Conservation (phyloP, 2,113 vertebrate genomes). For the Menura novaehollandiae region DNA sequence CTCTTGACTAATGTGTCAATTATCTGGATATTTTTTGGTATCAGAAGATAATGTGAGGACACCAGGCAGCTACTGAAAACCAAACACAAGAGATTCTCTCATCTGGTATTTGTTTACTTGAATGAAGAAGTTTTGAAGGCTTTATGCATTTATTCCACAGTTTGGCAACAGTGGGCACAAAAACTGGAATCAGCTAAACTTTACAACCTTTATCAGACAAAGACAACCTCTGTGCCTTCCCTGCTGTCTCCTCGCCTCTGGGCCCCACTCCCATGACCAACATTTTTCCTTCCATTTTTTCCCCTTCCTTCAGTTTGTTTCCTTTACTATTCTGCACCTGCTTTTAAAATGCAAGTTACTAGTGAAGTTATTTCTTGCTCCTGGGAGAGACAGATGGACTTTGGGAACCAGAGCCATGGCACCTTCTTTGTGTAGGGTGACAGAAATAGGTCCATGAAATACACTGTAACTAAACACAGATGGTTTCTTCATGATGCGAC, state of each 20-base stretch:
- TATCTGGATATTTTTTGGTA: not conserved
- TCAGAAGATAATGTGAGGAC: not conserved
- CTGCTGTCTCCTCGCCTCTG: not conserved
- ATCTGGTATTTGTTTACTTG: slow-evolving; percentile 21
- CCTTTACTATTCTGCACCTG: slow-evolving; percentile 41
- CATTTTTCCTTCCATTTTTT: not conserved
- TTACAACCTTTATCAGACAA: slow-evolving; percentile 56
- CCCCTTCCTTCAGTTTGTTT: slow-evolving; percentile 15
- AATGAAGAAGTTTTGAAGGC: slow-evolving; percentile 17
- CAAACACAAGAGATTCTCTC: not conserved
- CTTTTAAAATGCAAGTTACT: slow-evolving; percentile 38
- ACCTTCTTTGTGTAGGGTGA: slow-evolving; percentile 19
- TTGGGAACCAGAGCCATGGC: not conserved
- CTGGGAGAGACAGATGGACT: slow-evolving; percentile 34
- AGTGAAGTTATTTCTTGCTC: slow-evolving; percentile 1
- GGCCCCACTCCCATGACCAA: not conserved
- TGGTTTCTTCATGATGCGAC: slow-evolving; percentile 26
- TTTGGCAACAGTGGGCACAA: slow-evolving; percentile 11
- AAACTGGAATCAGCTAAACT: slow-evolving; percentile 30
- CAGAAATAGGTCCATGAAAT: slow-evolving; percentile 62
- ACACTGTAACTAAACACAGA: slow-evolving; percentile 39
- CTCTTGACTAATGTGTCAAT: not conserved
- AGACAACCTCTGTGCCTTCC: slow-evolving; percentile 30
- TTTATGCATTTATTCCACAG: slow-evolving; percentile 37
- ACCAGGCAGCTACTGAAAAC: not conserved